A percentile compares a stretch with the other conserved stretches of the same genome.
Conservation (phyloP, 1,140 invertebrate genomes). For the Ceratina australensis region DNA sequence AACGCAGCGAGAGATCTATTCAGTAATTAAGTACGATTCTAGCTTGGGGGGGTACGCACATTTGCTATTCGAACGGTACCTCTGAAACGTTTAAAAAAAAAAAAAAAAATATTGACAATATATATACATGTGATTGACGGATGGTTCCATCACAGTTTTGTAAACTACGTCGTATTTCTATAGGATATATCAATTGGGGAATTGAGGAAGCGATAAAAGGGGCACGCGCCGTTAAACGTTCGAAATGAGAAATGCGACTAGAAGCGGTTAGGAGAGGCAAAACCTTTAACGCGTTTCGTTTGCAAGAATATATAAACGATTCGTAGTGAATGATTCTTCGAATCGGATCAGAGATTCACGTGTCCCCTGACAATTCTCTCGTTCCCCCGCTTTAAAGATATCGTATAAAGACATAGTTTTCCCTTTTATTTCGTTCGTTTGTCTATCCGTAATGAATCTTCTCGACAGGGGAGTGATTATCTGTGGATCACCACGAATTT, state of each 20-base stretch:
- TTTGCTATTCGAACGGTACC: slow-evolving; percentile 33
- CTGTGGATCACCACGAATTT: too few species aligned
- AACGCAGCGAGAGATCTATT: slow-evolving; percentile 27
- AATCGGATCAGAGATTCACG: background rate
- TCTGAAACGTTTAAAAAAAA: slow-evolving; percentile 46
- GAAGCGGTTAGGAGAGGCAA: too few species aligned
- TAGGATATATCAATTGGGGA: slow-evolving; percentile 35
- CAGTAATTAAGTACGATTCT: slow-evolving; percentile 31
- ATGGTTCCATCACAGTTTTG: slow-evolving; percentile 47
- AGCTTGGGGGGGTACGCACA: slow-evolving; percentile 32
- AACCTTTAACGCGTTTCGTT: too few species aligned
- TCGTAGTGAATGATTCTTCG: background rate
- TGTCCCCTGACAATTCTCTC: background rate
- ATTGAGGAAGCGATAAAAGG: slow-evolving; percentile 4
- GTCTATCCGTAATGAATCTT: too few species aligned
- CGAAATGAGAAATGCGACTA: too few species aligned
- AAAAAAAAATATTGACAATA: slow-evolving; percentile 52
- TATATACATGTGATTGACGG: slow-evolving; percentile 50
- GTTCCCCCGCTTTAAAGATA: slow-evolving; percentile 26
- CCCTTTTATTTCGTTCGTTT: background rate
- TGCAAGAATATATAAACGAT: background rate
- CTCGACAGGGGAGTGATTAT: too few species aligned
- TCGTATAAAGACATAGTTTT: slow-evolving; percentile 15
- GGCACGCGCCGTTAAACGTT: background rate
- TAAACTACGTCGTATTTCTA: slow-evolving; percentile 50